Evolutionary conservation across 2,888 invertebrate genomes (phyloP).

Genomic region (Agrochola macilenta): DNA sequence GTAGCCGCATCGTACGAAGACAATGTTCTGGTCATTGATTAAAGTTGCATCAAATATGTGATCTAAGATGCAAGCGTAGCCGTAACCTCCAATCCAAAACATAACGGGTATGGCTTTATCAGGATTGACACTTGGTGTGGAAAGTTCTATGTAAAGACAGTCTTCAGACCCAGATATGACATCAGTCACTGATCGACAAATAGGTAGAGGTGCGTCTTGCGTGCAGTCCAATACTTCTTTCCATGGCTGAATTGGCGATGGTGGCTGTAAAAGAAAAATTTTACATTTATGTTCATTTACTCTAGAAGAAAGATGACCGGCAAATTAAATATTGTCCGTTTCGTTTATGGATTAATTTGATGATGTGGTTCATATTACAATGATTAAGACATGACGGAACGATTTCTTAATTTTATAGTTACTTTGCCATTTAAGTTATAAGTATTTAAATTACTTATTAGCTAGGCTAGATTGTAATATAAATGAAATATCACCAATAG

Average conservation of each 20-base stretch:
- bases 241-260: conserved; percentile 78
- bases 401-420: no score
- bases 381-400: not conserved
- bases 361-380: not conserved
- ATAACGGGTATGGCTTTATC: conserved; percentile 85
- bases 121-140: conserved; percentile 77
- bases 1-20: conserved; percentile 86
- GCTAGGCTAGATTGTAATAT: no score
- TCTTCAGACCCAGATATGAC: conserved; percentile 79
- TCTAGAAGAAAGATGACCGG: not conserved
- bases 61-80: conserved; percentile 77
- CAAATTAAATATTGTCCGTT: not conserved
- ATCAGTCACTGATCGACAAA: conserved; percentile 62
- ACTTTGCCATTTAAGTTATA: no score
- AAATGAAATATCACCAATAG: no score
- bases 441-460: no score
- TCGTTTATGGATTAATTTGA: not conserved
- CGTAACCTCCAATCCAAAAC: conserved; percentile 88
- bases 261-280: conserved; percentile 78
- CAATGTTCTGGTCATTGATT: conserved; percentile 78
- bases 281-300: not conserved
- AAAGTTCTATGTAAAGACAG: conserved; percentile 85
- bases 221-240: conserved; percentile 79
- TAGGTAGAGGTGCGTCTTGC: conserved; percentile 70
- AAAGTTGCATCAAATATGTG: conserved; percentile 79